Evolutionary conservation across 1,140 invertebrate genomes (phyloP).

Genomic region (Caenorhabditis inopinata): DNA sequence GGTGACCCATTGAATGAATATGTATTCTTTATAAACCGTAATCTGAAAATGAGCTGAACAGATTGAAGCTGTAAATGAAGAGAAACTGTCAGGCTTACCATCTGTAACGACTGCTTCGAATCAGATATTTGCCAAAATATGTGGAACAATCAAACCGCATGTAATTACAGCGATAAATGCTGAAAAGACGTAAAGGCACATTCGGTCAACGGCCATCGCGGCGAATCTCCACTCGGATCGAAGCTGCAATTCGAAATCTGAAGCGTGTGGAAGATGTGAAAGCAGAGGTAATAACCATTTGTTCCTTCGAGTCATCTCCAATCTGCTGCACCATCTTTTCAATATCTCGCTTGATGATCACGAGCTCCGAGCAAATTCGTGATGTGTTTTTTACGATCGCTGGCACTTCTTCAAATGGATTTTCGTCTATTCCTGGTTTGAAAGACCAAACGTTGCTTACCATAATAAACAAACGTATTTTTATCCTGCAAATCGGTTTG

Average conservation of each 20-base stretch:
- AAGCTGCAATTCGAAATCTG: neutral
- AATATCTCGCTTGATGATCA: conserved; percentile 26
- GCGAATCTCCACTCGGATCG: conserved; percentile 44
- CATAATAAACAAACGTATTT: conserved; percentile 6
- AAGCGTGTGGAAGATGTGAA: neutral
- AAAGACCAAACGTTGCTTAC: neutral
- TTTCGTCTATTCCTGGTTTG: neutral
- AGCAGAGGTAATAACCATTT: conserved; percentile 1
- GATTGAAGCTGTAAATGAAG: too few relatives aligned
- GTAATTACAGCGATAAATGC: conserved; percentile 39
- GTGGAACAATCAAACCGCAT: conserved; percentile 40
- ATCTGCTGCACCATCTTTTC: conserved; percentile 17
- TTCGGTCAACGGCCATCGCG: conserved; percentile 44
- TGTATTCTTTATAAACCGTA: too few relatives aligned
- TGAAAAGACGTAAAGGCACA: conserved; percentile 46
- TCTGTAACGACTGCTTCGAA: too few relatives aligned
- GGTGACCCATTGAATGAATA: too few relatives aligned
- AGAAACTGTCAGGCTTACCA: too few relatives aligned
- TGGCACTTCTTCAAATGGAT: neutral
- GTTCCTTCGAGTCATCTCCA: conserved; percentile 10
- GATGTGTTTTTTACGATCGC: neutral
- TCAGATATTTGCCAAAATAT: conserved; percentile 30
- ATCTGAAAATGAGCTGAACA: too few relatives aligned
- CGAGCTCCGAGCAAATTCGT: conserved; percentile 4
- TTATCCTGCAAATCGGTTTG: neutral